phyloP scores from a whole-genome alignment of 2,888 invertebrate genomes.

The Biston stratarius region DNA sequence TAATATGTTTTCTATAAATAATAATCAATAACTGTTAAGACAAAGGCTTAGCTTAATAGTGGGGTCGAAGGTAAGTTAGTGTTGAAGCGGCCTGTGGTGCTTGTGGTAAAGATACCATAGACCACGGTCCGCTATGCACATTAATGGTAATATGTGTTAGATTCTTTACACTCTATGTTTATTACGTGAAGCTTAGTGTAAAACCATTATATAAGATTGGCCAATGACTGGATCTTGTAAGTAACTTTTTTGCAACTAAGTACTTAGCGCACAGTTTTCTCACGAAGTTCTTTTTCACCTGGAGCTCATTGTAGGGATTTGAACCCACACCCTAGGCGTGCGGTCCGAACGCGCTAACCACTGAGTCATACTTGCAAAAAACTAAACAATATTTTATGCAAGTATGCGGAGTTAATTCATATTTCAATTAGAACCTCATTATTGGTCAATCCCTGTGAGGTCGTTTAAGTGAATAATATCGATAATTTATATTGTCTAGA shows the following conservation, averaged over 20 bases:
- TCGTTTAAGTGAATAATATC: conserved; percentile 33
- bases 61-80: conserved; percentile 81
- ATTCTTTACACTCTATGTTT: neutral
- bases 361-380: too few species aligned
- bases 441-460: conserved; percentile 29
- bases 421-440: conserved; percentile 23
- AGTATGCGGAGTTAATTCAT: conserved; percentile 12
- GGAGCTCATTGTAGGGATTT: too few species aligned
- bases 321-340: too few species aligned
- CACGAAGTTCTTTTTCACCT: too few species aligned
- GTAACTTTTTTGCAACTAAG: too few species aligned
- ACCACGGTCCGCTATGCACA: neutral
- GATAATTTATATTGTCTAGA: conserved; percentile 38
- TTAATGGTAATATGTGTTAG: neutral
- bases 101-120: conserved; percentile 10
- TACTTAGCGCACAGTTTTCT: too few species aligned
- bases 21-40: conserved; percentile 73
- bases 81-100: conserved; percentile 64
- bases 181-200: too few species aligned
- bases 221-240: too few species aligned
- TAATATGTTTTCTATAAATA: neutral
- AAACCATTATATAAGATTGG: too few species aligned
- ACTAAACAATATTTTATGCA: neutral
- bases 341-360: too few species aligned
- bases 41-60: conserved; percentile 68